These are phyloP conservation scores for Coranthus polyacanthus DNA, from an alignment of 2,797 vertebrate genomes.

Conservation along the genomic window DNA sequence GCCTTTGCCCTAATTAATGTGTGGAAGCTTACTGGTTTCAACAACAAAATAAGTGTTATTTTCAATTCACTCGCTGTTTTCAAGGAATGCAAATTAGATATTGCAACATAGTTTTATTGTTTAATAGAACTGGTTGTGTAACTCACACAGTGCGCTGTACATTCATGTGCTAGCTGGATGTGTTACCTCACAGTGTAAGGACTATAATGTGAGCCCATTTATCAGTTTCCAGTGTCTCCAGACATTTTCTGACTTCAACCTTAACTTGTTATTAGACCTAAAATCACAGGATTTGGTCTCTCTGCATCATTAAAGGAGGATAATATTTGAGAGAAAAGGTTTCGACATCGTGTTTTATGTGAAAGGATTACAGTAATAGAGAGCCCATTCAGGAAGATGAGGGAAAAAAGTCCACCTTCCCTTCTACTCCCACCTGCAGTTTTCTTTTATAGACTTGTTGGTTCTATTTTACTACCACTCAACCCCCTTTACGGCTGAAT, in stretches of 20 bases:
- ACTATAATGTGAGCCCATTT: neutral
- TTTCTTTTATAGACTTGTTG: conserved; percentile 37
- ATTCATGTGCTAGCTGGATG: neutral
- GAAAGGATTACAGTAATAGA: conserved; percentile 27
- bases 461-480: conserved; percentile 43
- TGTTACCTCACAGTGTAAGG: neutral
- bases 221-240: conserved; percentile 1
- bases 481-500: conserved; percentile 34
- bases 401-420: conserved; percentile 31
- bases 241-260: conserved; percentile 7
- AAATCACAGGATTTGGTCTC: conserved; percentile 33
- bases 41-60: conserved; percentile 12
- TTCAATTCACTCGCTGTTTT: neutral
- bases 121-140: neutral
- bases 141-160: neutral
- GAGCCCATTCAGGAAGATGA: conserved; percentile 32
- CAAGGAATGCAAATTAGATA: neutral
- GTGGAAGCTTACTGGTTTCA: neutral
- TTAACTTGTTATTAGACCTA: conserved; percentile 16
- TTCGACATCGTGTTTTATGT: conserved; percentile 26
- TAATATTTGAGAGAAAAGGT: conserved; percentile 29
- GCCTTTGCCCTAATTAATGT: conserved; percentile 14
- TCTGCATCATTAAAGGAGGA: conserved; percentile 38
- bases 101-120: neutral
- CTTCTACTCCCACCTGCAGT: conserved; percentile 42